Evolutionary conservation across 2,797 vertebrate genomes (phyloP).

Genomic region (Acanthopagrus latus): DNA sequence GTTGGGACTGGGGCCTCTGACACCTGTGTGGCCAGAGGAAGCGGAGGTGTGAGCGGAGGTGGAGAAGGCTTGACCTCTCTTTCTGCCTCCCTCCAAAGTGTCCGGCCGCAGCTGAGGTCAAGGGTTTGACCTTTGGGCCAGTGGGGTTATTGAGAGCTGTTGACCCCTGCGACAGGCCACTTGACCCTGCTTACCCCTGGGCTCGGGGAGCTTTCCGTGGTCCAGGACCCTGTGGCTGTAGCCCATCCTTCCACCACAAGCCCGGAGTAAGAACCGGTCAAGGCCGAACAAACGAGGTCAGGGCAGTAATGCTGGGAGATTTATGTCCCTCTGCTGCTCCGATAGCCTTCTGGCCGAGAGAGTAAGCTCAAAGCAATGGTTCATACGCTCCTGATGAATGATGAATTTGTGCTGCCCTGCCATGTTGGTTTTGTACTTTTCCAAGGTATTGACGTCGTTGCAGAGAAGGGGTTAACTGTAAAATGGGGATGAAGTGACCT

Average conservation of each 20-base stretch:
- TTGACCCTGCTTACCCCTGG: conserved; percentile 83
- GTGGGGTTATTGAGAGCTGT: conserved; percentile 71
- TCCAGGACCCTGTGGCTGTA: conserved; percentile 62
- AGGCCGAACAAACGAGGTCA: conserved; percentile 83
- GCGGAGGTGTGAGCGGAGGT: conserved; percentile 68
- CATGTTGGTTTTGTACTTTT: conserved; percentile 59
- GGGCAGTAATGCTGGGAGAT: conserved; percentile 77
- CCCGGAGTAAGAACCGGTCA: conserved; percentile 64
- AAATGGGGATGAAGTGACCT: conserved; percentile 35
- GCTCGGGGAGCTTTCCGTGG: conserved; percentile 60
- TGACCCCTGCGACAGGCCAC: conserved; percentile 83
- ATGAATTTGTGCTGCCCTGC: conserved; percentile 61
- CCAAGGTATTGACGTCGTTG: conserved; percentile 37
- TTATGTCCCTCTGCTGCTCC: conserved; percentile 77
- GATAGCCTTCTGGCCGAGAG: conserved; percentile 61
- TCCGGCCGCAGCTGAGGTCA: conserved; percentile 75
- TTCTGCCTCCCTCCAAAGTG: conserved; percentile 64
- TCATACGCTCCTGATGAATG: conserved; percentile 60
- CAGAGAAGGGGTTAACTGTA: conserved; percentile 39
- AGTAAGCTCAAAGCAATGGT: conserved; percentile 43
- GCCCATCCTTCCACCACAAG: conserved; percentile 44
- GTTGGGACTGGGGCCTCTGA: conserved; percentile 65
- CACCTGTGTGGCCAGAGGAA: conserved; percentile 78
- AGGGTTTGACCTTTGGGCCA: conserved; percentile 73
- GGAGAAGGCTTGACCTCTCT: conserved; percentile 75